These are phyloP conservation scores for Rhinogobio ventralis DNA, from an alignment of 2,797 vertebrate genomes.

Conservation along the genomic window DNA sequence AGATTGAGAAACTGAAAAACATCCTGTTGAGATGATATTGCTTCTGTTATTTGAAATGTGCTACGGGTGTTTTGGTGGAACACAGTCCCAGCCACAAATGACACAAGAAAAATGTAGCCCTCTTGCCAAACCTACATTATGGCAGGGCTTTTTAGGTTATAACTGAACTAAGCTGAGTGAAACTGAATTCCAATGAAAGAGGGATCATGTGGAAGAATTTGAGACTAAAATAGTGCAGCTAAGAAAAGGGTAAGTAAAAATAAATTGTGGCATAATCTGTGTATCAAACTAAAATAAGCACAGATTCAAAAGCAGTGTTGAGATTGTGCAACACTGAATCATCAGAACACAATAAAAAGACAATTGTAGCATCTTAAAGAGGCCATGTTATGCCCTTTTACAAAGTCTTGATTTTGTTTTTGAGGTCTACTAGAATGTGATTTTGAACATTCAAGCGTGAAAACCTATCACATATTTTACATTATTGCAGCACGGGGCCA, in stretches of 20 bases:
- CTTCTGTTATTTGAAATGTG: conserved; percentile 2
- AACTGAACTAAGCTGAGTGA: conserved; percentile 28
- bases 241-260: not conserved
- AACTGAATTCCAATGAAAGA: not conserved
- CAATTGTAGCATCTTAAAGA: no score
- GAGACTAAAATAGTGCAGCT: not conserved
- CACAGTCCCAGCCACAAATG: conserved; percentile 68
- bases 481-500: not conserved
- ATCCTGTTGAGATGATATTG: not conserved
- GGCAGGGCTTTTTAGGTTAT: conserved; percentile 37
- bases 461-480: not conserved
- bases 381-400: no score
- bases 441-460: no score
- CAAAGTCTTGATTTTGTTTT: no score
- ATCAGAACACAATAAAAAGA: not conserved
- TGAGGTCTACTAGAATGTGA: no score
- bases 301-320: not conserved
- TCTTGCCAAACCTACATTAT: conserved; percentile 55
- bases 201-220: not conserved
- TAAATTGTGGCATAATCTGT: not conserved
- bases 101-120: conserved; percentile 51
- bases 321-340: not conserved
- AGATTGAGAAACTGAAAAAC: not conserved
- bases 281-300: not conserved
- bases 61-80: conserved; percentile 62